Base-by-base conservation (phyloP, 2,888 invertebrate genomes). In the Cryptus viduatorius region DNA sequence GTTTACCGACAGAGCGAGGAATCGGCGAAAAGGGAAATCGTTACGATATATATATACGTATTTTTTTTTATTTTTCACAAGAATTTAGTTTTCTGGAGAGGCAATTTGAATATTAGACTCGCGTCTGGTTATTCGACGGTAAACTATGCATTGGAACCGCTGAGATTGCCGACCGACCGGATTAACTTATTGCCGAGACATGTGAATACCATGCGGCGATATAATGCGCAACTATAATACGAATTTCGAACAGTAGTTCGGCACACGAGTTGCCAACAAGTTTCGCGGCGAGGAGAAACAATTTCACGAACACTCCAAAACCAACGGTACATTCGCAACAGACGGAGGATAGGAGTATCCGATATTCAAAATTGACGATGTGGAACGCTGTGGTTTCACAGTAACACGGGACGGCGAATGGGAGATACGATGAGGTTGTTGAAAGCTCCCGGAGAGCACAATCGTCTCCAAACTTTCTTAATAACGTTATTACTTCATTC, bases 111-210 rank as follows among this genome's bases (percentile, higher is more conserved):
- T 37, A 8, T 37, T 8, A 8, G 0, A 8, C 37, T 37, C 37
- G 37, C 56, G 24, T 19, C 24, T 24, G 56, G 19, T 56, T 24
- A 24, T 19, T 19, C 24, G 56, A 19, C 16, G 8, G 19, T 12
- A 44, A 59, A 59, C 44, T 56, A 72, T 73, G 50, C 53, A 37
- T 10, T 12, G 10, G 19, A 56, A 5, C 10, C 3, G 19, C 19
- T 8, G 16, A n/a, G 44, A 31, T n/a, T 71, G 53, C 31, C 42
- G 42, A 71, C 71, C 24, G 53, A 80, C 79, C 77, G 75, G 69
- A 85, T 85, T 73, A 85, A 85, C 80, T 79, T 72, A 85, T 77
- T 61, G 61, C 61, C 31, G 19, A 44, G 61, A 73, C 31, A 61
- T n/a, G 59, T 12, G 46, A 3, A 24, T 46, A 46, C 16, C 56